Evolutionary conservation across 2,113 vertebrate species (phyloP).

Genomic region (Xiphophorus couchianus): DNA sequence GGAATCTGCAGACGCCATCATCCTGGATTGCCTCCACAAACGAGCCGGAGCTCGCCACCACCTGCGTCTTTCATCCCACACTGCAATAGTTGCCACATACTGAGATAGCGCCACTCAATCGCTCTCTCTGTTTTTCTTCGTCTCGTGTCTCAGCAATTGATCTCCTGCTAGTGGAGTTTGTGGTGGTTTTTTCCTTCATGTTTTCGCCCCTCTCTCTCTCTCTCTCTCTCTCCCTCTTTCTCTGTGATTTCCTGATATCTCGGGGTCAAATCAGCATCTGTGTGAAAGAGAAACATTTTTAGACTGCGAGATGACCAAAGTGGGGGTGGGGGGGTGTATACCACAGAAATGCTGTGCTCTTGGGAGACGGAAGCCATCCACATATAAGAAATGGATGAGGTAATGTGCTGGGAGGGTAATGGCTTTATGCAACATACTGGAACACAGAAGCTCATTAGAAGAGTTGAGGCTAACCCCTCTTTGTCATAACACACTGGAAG

Average conservation of each 20-base stretch:
- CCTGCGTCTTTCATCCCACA: slow-evolving; percentile 60
- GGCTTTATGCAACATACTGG: slow-evolving; percentile 86
- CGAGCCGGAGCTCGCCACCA: slow-evolving; percentile 52
- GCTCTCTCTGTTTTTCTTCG: slow-evolving; percentile 48
- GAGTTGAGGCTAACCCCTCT: slow-evolving; percentile 82
- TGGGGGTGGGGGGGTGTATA: slow-evolving; percentile 29
- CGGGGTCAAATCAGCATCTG: slow-evolving; percentile 88
- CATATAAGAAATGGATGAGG: slow-evolving; percentile 92
- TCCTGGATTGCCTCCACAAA: slow-evolving; percentile 38
- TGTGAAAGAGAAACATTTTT: slow-evolving; percentile 92
- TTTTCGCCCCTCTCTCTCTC: slow-evolving; percentile 82
- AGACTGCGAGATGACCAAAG: slow-evolving; percentile 87
- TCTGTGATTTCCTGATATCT: slow-evolving; percentile 88
- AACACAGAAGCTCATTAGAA: slow-evolving; percentile 84
- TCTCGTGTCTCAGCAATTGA: slow-evolving; percentile 62
- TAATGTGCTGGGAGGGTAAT: slow-evolving; percentile 90
- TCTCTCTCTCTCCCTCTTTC: slow-evolving; percentile 81
- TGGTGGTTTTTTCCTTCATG: slow-evolving; percentile 13
- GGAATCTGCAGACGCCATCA: slow-evolving; percentile 32
- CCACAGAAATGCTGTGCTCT: slow-evolving; percentile 86
- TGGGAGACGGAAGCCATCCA: slow-evolving; percentile 87
- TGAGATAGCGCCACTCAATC: slow-evolving; percentile 54
- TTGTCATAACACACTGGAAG: slow-evolving; percentile 65
- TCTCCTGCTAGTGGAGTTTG: slow-evolving; percentile 50
- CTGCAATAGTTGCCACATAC: slow-evolving; percentile 65